Evolutionary conservation across 2,113 vertebrate genomes (phyloP), one percentile per base, ranked within the genome.

Genomic region (Salvelinus fontinalis): DNA sequence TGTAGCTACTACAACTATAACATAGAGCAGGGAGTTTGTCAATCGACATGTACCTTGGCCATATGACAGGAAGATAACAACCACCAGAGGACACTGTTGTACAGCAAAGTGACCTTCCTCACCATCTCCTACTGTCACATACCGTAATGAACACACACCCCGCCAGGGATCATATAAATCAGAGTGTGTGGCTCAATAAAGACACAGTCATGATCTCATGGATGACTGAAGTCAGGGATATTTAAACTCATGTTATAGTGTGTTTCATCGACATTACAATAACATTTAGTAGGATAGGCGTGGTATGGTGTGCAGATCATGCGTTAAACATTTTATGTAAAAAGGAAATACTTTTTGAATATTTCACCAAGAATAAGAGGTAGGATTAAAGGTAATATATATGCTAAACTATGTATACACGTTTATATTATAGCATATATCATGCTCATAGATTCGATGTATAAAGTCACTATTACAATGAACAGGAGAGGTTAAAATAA

Each of bases 31-130:
- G 18, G 59, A 62, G n/a, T 44, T 11, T 39, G 34, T 39, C 34
- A 2, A 39, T 7, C 34, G 7, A 39, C 34, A 39, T 22, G 16
- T 62, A 16, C 7, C 59, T 0, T 62, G 6, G 59, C 59, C n/a
- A 62, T 22, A 1, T 62, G 18, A 62, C 59, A 62, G 18, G 39
- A 62, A 62, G n/a, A 62, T 62, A 20, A 60, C 1, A 14, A 71
- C 75, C 79, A 79, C 73, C 8, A 57, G 83, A 57, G 67, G 81
- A 73, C 54, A 0, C 68, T 75, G 75, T 12, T 12, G 60, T 7
- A 44, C 48, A 75, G 67, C 48, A 71, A 1, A 54, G 51, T 20
- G 31, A 22, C 27, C 12, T 8, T 60, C 54, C 54, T 14, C 51
- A 54, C 51, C 16, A 16, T 54, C 51, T 51, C 12, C 1, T 6